Base-by-base conservation (phyloP, 2,113 vertebrate species). In the Hippocampus barbouri region DNA sequence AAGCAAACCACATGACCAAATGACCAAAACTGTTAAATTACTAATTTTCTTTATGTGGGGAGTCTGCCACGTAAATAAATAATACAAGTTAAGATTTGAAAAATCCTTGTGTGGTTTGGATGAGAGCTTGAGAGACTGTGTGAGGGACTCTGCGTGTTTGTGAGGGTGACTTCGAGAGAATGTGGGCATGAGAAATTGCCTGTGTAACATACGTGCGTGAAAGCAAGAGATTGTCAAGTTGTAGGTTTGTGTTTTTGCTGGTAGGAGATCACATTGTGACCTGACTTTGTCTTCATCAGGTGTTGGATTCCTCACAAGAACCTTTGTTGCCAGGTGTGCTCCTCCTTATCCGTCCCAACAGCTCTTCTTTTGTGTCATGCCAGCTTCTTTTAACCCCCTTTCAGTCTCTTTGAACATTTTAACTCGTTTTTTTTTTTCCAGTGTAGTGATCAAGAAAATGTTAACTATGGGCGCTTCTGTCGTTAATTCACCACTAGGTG, bases 281-380 rank as follows among this genome's bases (percentile, higher is more conserved):
- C n/a, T 87, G 70, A 70, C 79, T 90, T 91, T 86, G 88, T 93
- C 87, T 91, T 90, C 84, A 90, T 86, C 90, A 95, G 94, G 94
- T 94, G 41, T 93, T 86, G 94, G 93, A 96, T 78, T 92, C 89
- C 65, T 86, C 91, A 88, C 93, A 90, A 91, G 92, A 93, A 86
- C 93, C 92, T 88, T 93, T 96, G 85, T 87, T 94, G 78, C 84
- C 92, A 95, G 94, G 94, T 94, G 89, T 93, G 92, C 82, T 84
- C 11, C 23, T 38, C 3, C 34, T 40, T 8, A 38, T 49, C n/a
- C 87, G 60, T 49, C 57, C 59, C 38, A 34, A 67, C 41, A 79
- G 66, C 74, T 34, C 63, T 70, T 47, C 41, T 25, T 61, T n/a
- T 71, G 47, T 56, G 38, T 78, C 60, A 43, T 74, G 20, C 30